These are phyloP conservation scores for Zeus faber DNA, from an alignment of 2,113 vertebrate species.

Conservation along the genomic window DNA sequence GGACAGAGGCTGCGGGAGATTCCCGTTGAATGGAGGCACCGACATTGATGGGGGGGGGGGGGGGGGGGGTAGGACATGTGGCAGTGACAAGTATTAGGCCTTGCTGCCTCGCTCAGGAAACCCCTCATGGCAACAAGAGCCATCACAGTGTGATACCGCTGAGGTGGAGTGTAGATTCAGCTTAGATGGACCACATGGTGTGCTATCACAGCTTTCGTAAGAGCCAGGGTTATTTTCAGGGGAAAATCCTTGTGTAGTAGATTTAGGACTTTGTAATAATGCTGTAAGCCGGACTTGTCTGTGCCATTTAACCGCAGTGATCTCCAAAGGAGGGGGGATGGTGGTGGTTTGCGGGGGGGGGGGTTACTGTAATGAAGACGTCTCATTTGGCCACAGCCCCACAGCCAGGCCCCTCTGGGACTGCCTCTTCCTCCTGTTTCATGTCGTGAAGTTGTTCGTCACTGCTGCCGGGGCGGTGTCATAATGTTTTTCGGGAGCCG, in stretches of 20 bases:
- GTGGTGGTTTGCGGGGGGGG: background rate
- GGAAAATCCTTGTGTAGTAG: constrained; percentile 23
- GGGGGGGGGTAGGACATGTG: constrained; percentile 31
- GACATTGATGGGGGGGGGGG: constrained; percentile 4
- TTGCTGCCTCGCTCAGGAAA: constrained; percentile 23
- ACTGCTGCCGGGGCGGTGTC: background rate
- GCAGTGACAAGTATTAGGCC: constrained; percentile 23
- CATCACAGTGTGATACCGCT: constrained; percentile 34
- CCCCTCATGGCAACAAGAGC: constrained; percentile 38
- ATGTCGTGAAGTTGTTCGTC: no score
- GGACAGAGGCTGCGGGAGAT: constrained; percentile 57
- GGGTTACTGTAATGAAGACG: constrained; percentile 18
- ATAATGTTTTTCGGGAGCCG: background rate
- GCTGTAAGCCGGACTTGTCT: constrained; percentile 30
- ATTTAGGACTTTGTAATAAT: constrained; percentile 36
- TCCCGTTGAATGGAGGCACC: constrained; percentile 54
- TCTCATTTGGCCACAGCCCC: constrained; percentile 14
- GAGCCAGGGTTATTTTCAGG: constrained; percentile 31
- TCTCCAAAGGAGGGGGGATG: constrained; percentile 3
- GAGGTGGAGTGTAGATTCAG: constrained; percentile 37
- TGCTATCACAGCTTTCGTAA: constrained; percentile 24
- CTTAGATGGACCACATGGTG: constrained; percentile 47
- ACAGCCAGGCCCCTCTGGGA: background rate
- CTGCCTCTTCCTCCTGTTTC: background rate
- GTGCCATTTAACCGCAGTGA: constrained; percentile 23